Evolutionary conservation across 2,797 vertebrate species (phyloP).

Genomic region (Tamandua tetradactyla): DNA sequence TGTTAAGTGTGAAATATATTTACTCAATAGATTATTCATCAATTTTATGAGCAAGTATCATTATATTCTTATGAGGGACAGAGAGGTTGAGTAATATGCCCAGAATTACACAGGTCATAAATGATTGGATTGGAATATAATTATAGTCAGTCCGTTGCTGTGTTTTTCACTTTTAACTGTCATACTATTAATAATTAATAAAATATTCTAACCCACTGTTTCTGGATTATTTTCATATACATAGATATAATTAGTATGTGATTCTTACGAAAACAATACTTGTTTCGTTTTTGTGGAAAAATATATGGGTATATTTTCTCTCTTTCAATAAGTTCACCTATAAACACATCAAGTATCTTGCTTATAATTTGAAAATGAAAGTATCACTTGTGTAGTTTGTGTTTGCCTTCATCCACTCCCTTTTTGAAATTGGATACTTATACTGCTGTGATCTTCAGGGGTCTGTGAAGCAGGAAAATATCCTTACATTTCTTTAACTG

Average conservation of each 20-base stretch:
- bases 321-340: not conserved
- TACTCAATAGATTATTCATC: not conserved
- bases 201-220: not conserved
- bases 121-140: not conserved
- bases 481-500: not conserved
- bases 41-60: not conserved
- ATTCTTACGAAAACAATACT: not conserved
- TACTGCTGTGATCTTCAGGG: not conserved
- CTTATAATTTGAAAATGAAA: not conserved
- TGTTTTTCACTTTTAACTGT: not conserved
- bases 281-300: not conserved
- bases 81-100: not conserved
- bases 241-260: not conserved
- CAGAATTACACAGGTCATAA: no score
- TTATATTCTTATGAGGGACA: not conserved
- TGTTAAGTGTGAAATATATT: not conserved
- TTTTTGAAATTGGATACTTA: not conserved
- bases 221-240: not conserved
- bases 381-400: not conserved
- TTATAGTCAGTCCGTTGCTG: not conserved
- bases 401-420: not conserved
- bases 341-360: not conserved
- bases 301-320: not conserved
- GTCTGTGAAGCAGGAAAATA: not conserved
- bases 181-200: not conserved